Percentiles rank a stretch among this genome's conserved stretches.
These are phyloP conservation scores for Olivierus martensii DNA, from an alignment of 1,140 invertebrate genomes.

Conservation along the genomic window DNA sequence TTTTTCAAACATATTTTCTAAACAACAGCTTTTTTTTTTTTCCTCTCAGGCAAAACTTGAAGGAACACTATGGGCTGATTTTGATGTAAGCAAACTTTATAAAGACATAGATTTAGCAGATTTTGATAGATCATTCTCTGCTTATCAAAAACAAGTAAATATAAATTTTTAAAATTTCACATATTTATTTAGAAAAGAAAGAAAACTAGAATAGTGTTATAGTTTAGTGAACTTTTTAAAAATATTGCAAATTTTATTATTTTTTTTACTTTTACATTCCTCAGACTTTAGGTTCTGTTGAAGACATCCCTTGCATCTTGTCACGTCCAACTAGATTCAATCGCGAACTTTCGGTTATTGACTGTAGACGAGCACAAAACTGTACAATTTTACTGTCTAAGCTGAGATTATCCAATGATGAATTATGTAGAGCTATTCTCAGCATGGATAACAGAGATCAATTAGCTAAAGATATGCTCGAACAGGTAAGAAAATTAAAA, in stretches of 20 bases:
- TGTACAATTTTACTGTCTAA: slow-evolving; percentile 93
- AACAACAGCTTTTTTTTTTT: too few species aligned
- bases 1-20: too few species aligned
- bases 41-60: slow-evolving; percentile 12
- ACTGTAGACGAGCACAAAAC: slow-evolving; percentile 85
- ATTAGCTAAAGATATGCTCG: slow-evolving; percentile 92
- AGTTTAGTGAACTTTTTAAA: too few species aligned
- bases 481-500: slow-evolving; percentile 36
- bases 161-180: not conserved
- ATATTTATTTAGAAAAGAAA: too few species aligned
- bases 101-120: slow-evolving; percentile 78
- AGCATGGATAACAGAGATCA: slow-evolving; percentile 90
- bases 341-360: slow-evolving; percentile 54
- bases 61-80: slow-evolving; percentile 85
- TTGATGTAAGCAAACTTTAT: slow-evolving; percentile 85
- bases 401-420: slow-evolving; percentile 91
- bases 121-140: slow-evolving; percentile 87
- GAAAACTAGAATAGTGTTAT: too few species aligned
- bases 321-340: not conserved
- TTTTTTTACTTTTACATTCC: too few species aligned
- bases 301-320: slow-evolving; percentile 1
- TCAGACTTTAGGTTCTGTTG: slow-evolving; percentile 11
- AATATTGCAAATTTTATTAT: not conserved
- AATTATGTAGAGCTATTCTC: slow-evolving; percentile 73
- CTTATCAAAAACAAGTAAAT: slow-evolving; percentile 71